phyloP scores from a whole-genome alignment of 2,888 invertebrate genomes.

The Ctena decussata region DNA sequence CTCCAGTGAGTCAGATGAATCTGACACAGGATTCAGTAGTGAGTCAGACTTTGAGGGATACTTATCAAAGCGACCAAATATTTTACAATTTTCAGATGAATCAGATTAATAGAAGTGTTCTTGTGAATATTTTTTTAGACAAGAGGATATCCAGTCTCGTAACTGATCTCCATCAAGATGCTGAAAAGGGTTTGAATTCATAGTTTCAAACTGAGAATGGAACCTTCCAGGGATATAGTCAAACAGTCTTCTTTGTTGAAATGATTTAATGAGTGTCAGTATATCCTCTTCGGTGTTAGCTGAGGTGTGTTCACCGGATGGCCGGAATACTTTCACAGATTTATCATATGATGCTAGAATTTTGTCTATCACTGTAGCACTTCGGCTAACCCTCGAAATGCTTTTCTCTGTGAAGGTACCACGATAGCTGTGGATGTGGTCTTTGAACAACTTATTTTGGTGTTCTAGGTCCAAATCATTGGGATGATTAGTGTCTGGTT shows the following conservation, averaged over 20 bases:
- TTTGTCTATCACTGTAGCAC: neutral
- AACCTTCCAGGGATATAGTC: neutral
- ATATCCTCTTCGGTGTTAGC: conserved; percentile 8
- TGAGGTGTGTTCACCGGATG: conserved; percentile 25
- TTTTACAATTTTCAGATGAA: conserved; percentile 6
- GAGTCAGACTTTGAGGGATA: conserved; percentile 16
- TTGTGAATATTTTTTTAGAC: neutral
- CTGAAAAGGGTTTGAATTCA: conserved; percentile 5
- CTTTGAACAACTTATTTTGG: conserved; percentile 53
- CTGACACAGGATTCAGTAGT: neutral
- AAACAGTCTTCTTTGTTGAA: neutral
- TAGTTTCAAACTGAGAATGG: neutral
- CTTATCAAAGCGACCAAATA: neutral
- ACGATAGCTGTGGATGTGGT: conserved; percentile 49
- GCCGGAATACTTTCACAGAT: conserved; percentile 4
- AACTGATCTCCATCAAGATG: conserved; percentile 21
- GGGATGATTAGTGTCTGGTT: too few relatives aligned
- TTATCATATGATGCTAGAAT: neutral
- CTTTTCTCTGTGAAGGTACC: conserved; percentile 44
- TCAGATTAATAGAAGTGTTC: conserved; percentile 36
- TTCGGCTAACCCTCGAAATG: conserved; percentile 40
- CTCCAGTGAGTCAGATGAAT: neutral
- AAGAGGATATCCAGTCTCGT: conserved; percentile 29
- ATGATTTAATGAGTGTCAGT: neutral
- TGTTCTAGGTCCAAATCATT: too few relatives aligned